Percentiles rank a stretch among this genome's conserved stretches.
These are phyloP conservation scores for Martes martes DNA, from an alignment of 2,113 vertebrate genomes.

Conservation along the genomic window DNA sequence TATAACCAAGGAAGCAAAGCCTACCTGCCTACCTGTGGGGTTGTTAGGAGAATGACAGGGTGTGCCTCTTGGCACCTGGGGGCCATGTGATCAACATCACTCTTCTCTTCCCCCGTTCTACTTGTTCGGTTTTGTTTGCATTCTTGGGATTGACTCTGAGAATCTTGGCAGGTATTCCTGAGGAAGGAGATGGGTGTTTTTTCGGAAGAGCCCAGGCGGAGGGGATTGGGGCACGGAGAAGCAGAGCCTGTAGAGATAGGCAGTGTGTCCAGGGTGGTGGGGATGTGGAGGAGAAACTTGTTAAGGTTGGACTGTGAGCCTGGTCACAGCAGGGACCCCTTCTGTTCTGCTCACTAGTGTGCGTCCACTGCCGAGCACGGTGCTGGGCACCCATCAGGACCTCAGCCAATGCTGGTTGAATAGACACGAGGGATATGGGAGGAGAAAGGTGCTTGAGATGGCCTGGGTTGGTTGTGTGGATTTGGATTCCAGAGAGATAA, in stretches of 20 bases:
- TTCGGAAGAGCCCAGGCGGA: background rate
- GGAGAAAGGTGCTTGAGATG: background rate
- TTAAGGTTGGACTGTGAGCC: background rate
- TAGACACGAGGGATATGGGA: background rate
- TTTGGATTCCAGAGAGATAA: background rate
- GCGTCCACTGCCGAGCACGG: background rate
- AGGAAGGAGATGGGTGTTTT: background rate
- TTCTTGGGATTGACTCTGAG: background rate
- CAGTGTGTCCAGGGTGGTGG: too few relatives aligned
- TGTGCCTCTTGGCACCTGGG: background rate
- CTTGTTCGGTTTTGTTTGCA: background rate
- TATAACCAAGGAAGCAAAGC: background rate
- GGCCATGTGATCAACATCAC: background rate
- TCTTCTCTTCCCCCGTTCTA: background rate
- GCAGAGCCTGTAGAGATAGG: background rate
- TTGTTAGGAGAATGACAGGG: background rate
- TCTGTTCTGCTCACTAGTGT: background rate
- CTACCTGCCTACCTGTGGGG: accelerated
- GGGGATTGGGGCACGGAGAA: background rate
- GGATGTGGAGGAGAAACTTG: background rate
- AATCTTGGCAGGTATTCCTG: background rate
- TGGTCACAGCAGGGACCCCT: background rate
- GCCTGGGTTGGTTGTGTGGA: background rate
- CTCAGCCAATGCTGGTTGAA: background rate
- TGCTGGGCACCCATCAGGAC: background rate